phyloP scores from a whole-genome alignment of 2,113 vertebrate genomes.

The Mormoops blainvillei region DNA sequence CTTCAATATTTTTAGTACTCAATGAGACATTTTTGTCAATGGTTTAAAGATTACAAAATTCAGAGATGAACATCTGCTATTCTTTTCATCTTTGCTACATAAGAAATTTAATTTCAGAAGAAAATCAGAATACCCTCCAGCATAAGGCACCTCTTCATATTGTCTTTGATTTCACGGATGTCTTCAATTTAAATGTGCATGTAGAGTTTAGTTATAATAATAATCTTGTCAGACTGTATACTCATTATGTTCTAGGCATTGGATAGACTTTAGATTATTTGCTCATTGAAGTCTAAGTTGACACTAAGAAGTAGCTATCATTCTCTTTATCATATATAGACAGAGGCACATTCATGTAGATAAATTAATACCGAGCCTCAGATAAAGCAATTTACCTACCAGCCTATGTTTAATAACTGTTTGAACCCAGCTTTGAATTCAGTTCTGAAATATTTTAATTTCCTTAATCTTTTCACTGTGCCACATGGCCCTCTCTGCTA shows the following conservation, averaged over 20 bases:
- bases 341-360: not conserved
- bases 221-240: not conserved
- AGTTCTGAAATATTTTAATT: not conserved
- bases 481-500: not conserved
- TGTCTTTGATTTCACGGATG: not conserved
- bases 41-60: slow-evolving; percentile 1
- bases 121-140: not conserved
- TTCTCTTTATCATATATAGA: not conserved
- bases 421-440: not conserved
- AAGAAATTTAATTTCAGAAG: slow-evolving; percentile 7
- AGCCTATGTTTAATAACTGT: not conserved
- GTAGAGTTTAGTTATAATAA: not conserved
- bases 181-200: not conserved
- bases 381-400: not conserved
- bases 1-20: not conserved
- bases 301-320: not conserved
- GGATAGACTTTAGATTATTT: not conserved
- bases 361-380: not conserved
- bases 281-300: not conserved
- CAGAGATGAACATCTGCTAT: not conserved
- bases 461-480: not conserved
- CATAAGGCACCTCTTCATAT: not conserved
- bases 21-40: not conserved
- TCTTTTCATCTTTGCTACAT: not conserved
- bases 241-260: not conserved